Base-by-base conservation (phyloP, 2,888 invertebrate species). In the Drosophila meridionalis region DNA sequence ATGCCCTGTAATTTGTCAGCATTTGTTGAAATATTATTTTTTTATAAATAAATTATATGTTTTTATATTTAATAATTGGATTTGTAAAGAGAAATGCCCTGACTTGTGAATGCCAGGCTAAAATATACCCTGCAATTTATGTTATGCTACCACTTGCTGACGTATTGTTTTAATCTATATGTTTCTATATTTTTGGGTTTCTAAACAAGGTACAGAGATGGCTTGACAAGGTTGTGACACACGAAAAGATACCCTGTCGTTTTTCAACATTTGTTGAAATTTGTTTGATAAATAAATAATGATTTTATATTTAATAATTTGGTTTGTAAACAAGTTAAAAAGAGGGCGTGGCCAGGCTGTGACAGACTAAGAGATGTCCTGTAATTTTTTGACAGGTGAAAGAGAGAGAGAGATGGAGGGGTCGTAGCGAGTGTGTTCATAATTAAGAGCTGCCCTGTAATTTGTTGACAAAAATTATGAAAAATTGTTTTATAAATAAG, bases 401-500 rank as follows among this genome's bases (percentile, higher is more conserved):
- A 20, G 20, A 20, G 20, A 20, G 20, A 20, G 20, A 20, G 20
- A 20, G 20, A 20, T 20, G 20, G 20, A 20, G 1, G 20, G 20
- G 20, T 20, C 20, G 20, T 20, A 20, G 20, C 20, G 20, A 20
- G 20, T 20, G 20, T 20, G 20, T 20, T 20, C 20, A 20, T 20
- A 20, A 20, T 20, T 40, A 14, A 40, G 14, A 14, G n/a, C 14
- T 40, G 14, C 14, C 7, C 40, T 40, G 40, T 14, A 40, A 2
- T 40, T 7, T 40, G 2, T 42, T n/a, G 7, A 42, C 7, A 42
- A 12, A n/a, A 20, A 20, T 20, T 20, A 20, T 42, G n/a, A 42
- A 42, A 42, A n/a, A 42, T 42, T 42, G 42, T n/a, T 42, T 42
- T 42, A 42, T 42, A 42, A 42, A 42, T 42, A 42, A 42, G 6